phyloP scores from a whole-genome alignment of 2,113 vertebrate species.

The Acrocephalus arundinaceus region DNA sequence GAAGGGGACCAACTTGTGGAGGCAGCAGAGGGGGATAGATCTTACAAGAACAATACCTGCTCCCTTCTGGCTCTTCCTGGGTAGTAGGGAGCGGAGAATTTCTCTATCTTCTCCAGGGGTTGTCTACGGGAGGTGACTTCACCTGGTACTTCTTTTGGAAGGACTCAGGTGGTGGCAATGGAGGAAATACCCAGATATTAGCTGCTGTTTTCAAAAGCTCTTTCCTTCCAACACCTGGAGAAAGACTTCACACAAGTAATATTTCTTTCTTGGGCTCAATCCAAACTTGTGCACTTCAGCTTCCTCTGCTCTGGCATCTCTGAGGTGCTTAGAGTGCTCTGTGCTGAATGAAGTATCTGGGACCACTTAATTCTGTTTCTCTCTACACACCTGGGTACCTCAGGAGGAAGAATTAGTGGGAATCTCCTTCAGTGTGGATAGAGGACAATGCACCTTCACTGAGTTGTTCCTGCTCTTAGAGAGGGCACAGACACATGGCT shows the following conservation, averaged over 20 bases:
- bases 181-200: neutral
- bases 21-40: neutral
- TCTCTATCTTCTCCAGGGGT: neutral
- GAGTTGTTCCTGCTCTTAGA: neutral
- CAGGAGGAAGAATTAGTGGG: neutral
- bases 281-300: neutral
- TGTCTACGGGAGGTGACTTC: neutral
- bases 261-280: neutral
- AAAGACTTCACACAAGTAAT: neutral
- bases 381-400: neutral
- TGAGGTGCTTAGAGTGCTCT: neutral
- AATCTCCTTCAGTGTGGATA: neutral
- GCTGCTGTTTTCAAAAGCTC: neutral
- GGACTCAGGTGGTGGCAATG: neutral
- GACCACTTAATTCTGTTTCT: neutral
- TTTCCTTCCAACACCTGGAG: neutral
- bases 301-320: neutral
- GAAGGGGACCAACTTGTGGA: neutral
- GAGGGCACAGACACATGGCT: neutral
- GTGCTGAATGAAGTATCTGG: neutral
- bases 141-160: neutral
- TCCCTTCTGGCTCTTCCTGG: neutral
- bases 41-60: neutral
- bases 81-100: neutral
- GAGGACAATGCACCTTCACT: neutral